Evolutionary conservation across 64 coral and sea anemone species (phyloP).

Genomic region (Stylophora pistillata): DNA sequence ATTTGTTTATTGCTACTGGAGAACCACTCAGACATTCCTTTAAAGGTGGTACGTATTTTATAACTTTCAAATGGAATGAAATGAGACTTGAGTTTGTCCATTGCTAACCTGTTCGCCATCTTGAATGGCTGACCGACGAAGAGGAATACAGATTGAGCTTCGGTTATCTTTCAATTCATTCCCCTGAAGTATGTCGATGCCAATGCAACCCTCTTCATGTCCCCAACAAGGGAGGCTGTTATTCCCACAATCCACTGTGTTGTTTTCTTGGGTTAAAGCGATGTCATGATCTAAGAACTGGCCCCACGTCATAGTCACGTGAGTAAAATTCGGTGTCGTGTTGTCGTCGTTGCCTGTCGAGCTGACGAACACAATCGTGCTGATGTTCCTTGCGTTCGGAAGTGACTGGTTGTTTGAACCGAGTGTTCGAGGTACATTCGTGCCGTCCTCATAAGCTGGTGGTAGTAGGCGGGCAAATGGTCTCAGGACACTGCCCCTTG

Average conservation of each 20-base stretch:
- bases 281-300: constrained; percentile 56
- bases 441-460: constrained; percentile 14
- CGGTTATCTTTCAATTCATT: constrained; percentile 14
- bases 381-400: constrained; percentile 43
- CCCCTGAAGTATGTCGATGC: constrained; percentile 4
- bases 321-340: background rate
- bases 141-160: constrained; percentile 8
- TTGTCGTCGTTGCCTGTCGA: background rate
- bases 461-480: constrained; percentile 5
- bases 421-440: background rate
- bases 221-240: constrained; percentile 2
- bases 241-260: background rate
- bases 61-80: background rate
- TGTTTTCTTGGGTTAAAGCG: background rate
- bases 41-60: background rate
- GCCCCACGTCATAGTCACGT: constrained; percentile 52
- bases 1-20: too few relatives aligned
- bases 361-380: constrained; percentile 30
- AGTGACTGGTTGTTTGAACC: constrained; percentile 13
- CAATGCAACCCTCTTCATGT: background rate
- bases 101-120: constrained; percentile 29
- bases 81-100: background rate
- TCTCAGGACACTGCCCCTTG: background rate
- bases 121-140: constrained; percentile 5
- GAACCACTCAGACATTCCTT: too few relatives aligned